Percentiles rank a stretch among this genome's conserved stretches.
Evolutionary conservation across 2,888 invertebrate genomes (phyloP).

Genomic region (Dendrolimus pini): DNA sequence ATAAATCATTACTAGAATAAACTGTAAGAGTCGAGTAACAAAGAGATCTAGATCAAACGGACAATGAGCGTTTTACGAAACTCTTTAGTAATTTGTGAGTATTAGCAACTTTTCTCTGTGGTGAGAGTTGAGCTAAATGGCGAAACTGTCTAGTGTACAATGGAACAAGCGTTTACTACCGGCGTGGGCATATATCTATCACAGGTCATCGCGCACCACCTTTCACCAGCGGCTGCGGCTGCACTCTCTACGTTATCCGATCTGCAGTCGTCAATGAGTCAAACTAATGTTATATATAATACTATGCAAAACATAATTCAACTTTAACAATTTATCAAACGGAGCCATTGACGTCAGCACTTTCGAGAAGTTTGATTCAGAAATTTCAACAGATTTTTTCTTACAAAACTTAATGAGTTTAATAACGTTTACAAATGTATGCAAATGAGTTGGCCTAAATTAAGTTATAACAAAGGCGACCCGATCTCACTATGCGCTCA

Average conservation of each 20-base stretch:
- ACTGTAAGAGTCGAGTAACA: constrained; percentile 34
- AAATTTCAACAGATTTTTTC: neutral
- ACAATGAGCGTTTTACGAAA: constrained; percentile 67
- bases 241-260: constrained; percentile 5
- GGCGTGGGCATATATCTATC: constrained; percentile 30
- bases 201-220: constrained; percentile 56
- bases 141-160: constrained; percentile 53
- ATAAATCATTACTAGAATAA: constrained; percentile 38
- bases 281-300: neutral
- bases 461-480: neutral
- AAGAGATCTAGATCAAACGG: constrained; percentile 65
- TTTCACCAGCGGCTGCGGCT: constrained; percentile 38
- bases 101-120: constrained; percentile 54
- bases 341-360: no score
- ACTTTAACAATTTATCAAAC: no score
- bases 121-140: constrained; percentile 68
- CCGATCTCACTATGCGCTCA: neutral
- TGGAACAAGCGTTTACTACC: constrained; percentile 37
- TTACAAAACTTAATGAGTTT: neutral
- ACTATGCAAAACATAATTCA: no score
- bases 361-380: no score
- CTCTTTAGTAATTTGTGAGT: constrained; percentile 56
- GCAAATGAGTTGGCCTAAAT: neutral
- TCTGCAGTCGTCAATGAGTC: constrained; percentile 4
- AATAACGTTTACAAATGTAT: neutral